These are phyloP conservation scores for Fopius arisanus DNA, from an alignment of 1,140 invertebrate species.

Conservation along the genomic window DNA sequence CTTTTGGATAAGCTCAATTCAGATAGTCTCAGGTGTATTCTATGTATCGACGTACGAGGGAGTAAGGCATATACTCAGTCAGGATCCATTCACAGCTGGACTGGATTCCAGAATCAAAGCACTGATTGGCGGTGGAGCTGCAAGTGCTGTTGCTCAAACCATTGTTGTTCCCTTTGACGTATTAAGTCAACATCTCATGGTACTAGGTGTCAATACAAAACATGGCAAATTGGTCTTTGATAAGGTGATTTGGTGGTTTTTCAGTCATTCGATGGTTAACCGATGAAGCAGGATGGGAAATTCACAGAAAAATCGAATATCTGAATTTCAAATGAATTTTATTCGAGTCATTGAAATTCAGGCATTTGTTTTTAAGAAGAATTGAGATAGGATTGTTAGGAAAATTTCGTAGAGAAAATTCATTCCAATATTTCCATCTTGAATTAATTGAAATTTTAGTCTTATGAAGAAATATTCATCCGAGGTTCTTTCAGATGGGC, in stretches of 20 bases:
- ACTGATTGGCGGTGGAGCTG: constrained; percentile 83
- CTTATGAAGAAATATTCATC: constrained; percentile 11
- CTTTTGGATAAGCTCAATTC: constrained; percentile 92
- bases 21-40: constrained; percentile 86
- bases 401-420: no score
- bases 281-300: no score
- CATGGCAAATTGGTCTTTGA: constrained; percentile 56
- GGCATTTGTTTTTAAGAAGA: no score
- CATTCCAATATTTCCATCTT: no score
- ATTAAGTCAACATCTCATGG: constrained; percentile 96
- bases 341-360: no score
- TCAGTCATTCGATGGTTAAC: no score
- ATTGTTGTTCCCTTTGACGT: constrained; percentile 97
- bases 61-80: constrained; percentile 80
- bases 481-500: constrained; percentile 60
- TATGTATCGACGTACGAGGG: constrained; percentile 97
- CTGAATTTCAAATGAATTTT: no score
- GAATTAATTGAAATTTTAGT: background rate
- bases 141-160: constrained; percentile 93
- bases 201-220: constrained; percentile 78
- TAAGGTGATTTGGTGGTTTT: constrained; percentile 43
- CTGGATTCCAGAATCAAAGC: constrained; percentile 73
- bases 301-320: no score
- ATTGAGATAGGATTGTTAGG: no score
- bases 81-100: constrained; percentile 61